Conservation (phyloP, 1,140 invertebrate species). For the Atopsyche davidsoni region DNA sequence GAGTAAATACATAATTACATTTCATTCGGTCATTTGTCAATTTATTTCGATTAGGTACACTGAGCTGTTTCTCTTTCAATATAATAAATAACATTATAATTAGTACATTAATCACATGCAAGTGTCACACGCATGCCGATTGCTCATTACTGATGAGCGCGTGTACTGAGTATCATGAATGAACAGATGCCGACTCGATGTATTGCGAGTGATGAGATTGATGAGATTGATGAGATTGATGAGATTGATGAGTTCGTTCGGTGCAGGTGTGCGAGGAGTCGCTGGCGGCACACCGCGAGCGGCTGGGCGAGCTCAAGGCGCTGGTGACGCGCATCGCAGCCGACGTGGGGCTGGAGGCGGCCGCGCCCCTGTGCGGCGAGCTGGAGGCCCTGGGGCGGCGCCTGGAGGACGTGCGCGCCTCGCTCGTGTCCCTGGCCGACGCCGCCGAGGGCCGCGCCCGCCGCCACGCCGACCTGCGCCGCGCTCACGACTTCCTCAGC, state of each 20-base stretch:
- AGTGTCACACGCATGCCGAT: too few species aligned
- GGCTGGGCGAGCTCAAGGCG: constrained; percentile 63
- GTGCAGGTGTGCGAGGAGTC: constrained; percentile 67
- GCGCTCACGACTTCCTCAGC: constrained; percentile 55
- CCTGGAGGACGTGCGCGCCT: constrained; percentile 68
- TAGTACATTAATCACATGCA: too few species aligned
- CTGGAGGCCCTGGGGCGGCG: constrained; percentile 68
- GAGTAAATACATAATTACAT: too few species aligned
- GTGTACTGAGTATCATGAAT: too few species aligned
- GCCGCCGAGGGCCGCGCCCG: constrained; percentile 61
- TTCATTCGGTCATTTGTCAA: too few species aligned
- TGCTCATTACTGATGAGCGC: too few species aligned
- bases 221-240: too few species aligned
- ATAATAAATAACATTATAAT: too few species aligned
- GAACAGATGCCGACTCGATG: too few species aligned
- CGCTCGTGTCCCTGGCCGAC: constrained; percentile 65
- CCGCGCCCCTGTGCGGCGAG: constrained; percentile 64
- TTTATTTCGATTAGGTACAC: too few species aligned
- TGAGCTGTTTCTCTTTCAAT: too few species aligned
- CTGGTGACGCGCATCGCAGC: constrained; percentile 70
- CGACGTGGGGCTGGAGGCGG: constrained; percentile 65
- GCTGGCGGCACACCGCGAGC: constrained; percentile 61
- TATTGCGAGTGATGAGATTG: too few species aligned
- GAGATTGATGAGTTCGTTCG: constrained; percentile 4
- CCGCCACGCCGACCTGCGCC: constrained; percentile 50